A percentile compares a stretch with the other conserved stretches of the same genome.
Conservation (phyloP, 2,888 invertebrate genomes). For the Tortricodes alternella region DNA sequence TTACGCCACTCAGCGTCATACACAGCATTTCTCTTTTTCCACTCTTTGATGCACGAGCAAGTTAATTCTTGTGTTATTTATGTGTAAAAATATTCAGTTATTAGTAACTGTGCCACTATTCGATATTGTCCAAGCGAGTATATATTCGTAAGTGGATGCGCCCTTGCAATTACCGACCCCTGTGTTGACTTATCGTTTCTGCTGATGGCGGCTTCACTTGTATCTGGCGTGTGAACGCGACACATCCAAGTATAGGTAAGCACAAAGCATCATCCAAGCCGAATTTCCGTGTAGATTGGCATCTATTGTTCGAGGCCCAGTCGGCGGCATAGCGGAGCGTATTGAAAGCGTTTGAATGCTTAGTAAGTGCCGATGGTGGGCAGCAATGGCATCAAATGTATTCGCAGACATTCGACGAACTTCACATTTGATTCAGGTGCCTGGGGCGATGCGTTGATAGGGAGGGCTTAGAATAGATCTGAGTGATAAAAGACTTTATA, state of each 20-base stretch:
- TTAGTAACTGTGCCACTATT: too few species aligned
- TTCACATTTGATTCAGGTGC: conserved; percentile 2
- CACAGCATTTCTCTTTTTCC: conserved; percentile 5
- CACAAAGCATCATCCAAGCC: conserved; percentile 55
- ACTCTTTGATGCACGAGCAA: conserved; percentile 3
- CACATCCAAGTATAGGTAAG: conserved; percentile 14
- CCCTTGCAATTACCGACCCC: conserved; percentile 8
- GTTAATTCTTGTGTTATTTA: conserved; percentile 5
- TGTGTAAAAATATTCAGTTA: too few species aligned
- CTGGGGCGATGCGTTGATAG: not conserved
- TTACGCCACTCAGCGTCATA: conserved; percentile 14
- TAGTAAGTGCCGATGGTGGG: conserved; percentile 64
- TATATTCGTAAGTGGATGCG: not conserved
- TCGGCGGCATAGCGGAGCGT: conserved; percentile 55
- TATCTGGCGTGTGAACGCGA: conserved; percentile 36
- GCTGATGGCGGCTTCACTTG: conserved; percentile 24
- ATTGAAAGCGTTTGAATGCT: conserved; percentile 73
- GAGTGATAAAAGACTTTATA: too few species aligned
- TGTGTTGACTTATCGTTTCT: conserved; percentile 23
- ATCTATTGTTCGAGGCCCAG: conserved; percentile 68
- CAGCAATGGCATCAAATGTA: conserved; percentile 32
- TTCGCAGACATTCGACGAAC: conserved; percentile 8
- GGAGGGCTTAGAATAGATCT: not conserved
- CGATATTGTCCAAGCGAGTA: too few species aligned
- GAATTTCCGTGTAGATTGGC: conserved; percentile 73